These are phyloP conservation scores for Drosophila pallidifrons DNA, from an alignment of 1,140 invertebrate genomes.

Conservation along the genomic window DNA sequence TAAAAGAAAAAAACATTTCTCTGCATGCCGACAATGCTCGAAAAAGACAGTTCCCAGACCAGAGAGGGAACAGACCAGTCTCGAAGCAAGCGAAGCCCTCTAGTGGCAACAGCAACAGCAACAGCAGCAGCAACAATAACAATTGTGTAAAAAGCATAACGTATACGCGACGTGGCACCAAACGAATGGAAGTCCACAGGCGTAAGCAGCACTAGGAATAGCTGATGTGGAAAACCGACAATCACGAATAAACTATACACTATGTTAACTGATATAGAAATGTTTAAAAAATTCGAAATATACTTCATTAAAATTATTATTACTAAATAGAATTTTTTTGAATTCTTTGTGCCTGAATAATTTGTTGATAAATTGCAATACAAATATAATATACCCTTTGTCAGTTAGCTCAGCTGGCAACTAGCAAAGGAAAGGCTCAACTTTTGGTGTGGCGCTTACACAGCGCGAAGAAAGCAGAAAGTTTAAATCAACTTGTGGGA, in stretches of 20 bases:
- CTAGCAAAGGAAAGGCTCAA: constrained; percentile 58
- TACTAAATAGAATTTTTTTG: not conserved
- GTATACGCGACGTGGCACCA: constrained; percentile 74
- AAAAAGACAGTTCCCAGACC: constrained; percentile 9
- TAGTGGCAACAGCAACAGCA: constrained; percentile 36
- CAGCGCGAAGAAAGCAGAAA: constrained; percentile 68
- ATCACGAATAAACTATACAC: constrained; percentile 18
- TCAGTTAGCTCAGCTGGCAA: constrained; percentile 13
- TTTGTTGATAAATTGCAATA: not conserved
- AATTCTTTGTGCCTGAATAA: not conserved
- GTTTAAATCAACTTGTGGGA: constrained; percentile 82
- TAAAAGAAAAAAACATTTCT: constrained; percentile 42
- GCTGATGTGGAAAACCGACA: constrained; percentile 9
- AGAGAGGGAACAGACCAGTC: not conserved
- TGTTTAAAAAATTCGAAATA: constrained; percentile 17
- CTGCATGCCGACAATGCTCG: constrained; percentile 29
- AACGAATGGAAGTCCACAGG: constrained; percentile 24
- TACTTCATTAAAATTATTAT: not conserved
- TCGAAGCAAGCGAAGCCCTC: not conserved
- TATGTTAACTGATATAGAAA: constrained; percentile 18
- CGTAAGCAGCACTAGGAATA: constrained; percentile 16
- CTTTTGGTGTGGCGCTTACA: constrained; percentile 37
- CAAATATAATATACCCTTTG: not conserved
- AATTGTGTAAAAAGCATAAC: constrained; percentile 71
- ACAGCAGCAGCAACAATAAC: constrained; percentile 54